A percentile compares a stretch with the other conserved stretches of the same genome.
These are phyloP conservation scores for Hemibagrus wyckioides DNA, from an alignment of 2,113 vertebrate species.

Conservation along the genomic window DNA sequence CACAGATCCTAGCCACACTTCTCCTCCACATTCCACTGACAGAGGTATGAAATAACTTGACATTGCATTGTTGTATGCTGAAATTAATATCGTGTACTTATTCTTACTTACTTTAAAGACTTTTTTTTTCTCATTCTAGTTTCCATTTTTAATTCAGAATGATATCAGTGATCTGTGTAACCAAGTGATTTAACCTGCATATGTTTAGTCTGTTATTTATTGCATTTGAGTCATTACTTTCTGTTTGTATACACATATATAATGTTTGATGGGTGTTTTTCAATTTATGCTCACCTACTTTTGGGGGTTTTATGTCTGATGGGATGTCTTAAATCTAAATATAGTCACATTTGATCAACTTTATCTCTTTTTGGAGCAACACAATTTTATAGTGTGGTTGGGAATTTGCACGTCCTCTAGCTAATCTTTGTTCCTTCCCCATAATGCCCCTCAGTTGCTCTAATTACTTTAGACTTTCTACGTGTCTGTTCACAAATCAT, in stretches of 20 bases:
- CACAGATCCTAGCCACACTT: slow-evolving; percentile 53
- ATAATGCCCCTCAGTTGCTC: slow-evolving; percentile 25
- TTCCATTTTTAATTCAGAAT: background rate
- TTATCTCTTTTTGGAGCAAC: background rate
- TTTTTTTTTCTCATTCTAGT: background rate
- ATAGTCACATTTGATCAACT: background rate
- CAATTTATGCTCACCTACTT: background rate
- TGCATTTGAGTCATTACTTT: background rate
- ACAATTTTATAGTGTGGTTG: slow-evolving; percentile 7
- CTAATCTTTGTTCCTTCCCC: slow-evolving; percentile 24
- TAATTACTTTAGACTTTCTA: slow-evolving; percentile 39
- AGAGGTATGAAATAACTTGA: slow-evolving; percentile 60
- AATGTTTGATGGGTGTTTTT: background rate
- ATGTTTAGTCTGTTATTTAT: background rate
- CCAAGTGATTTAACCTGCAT: background rate
- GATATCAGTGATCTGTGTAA: background rate
- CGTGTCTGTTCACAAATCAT: slow-evolving; percentile 25
- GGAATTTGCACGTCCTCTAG: slow-evolving; percentile 36
- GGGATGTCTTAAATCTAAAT: background rate
- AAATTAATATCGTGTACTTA: background rate
- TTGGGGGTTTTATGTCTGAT: background rate
- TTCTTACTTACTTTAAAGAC: background rate
- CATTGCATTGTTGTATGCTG: background rate
- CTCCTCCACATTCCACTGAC: slow-evolving; percentile 57
- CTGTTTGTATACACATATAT: background rate